These are phyloP conservation scores for Pterois miles DNA, from an alignment of 2,797 vertebrate species.

Conservation along the genomic window DNA sequence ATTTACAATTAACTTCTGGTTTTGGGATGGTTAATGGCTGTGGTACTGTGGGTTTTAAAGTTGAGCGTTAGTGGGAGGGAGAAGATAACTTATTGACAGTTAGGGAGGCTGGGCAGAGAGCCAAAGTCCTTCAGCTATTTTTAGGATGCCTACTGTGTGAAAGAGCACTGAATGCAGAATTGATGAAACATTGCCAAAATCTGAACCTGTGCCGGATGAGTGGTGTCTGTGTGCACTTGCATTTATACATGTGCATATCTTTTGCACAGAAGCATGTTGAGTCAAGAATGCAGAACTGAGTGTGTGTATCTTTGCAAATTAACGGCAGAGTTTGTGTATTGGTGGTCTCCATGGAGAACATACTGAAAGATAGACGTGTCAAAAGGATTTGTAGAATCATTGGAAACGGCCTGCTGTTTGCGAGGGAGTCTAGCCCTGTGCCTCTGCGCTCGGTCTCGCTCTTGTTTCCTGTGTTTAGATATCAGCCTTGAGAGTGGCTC, in stretches of 20 bases:
- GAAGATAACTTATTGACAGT: constrained; percentile 80
- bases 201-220: constrained; percentile 67
- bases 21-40: constrained; percentile 38
- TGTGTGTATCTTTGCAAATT: not conserved
- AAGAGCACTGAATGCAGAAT: constrained; percentile 76
- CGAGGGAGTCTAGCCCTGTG: constrained; percentile 19
- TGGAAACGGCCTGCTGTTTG: constrained; percentile 20
- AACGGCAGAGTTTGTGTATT: not conserved
- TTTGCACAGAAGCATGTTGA: constrained; percentile 21
- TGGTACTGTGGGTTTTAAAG: constrained; percentile 48
- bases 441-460: constrained; percentile 16
- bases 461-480: constrained; percentile 73
- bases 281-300: not conserved
- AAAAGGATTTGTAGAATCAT: constrained; percentile 36
- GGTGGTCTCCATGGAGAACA: not conserved
- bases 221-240: constrained; percentile 39
- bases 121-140: constrained; percentile 84
- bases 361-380: constrained; percentile 18
- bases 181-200: constrained; percentile 78
- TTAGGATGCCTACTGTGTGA: constrained; percentile 83
- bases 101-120: constrained; percentile 72
- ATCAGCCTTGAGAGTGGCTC: constrained; percentile 62
- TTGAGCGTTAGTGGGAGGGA: constrained; percentile 35
- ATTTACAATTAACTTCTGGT: constrained; percentile 30
- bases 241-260: constrained; percentile 25